Conservation (phyloP, 2,888 invertebrate genomes). For the Ypsolopha scabrella region DNA sequence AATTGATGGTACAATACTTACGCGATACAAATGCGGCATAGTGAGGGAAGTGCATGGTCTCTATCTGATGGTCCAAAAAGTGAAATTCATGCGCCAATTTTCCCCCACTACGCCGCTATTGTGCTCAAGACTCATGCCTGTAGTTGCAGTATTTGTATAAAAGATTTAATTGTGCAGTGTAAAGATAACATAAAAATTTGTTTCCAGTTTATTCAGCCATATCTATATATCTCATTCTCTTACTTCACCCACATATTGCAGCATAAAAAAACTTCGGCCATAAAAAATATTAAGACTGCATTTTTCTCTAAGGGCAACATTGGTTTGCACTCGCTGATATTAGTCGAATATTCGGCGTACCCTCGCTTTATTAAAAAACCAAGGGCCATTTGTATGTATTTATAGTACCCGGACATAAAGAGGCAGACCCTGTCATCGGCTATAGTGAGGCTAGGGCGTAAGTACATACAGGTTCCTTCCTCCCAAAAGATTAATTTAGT, state of each 20-base stretch:
- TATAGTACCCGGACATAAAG: conserved; percentile 41
- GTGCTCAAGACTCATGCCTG: no score
- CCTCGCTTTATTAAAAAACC: conserved; percentile 66
- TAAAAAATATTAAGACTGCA: conserved; percentile 43
- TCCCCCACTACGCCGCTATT: no score
- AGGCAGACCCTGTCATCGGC: conserved; percentile 43
- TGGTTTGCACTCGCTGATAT: conserved; percentile 66
- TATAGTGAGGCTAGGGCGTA: no score
- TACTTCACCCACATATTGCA: conserved; percentile 26
- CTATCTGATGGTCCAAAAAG: no score
- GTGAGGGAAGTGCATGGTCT: no score
- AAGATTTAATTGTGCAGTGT: no score
- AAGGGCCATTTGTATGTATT: conserved; percentile 65
- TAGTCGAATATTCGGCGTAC: conserved; percentile 63
- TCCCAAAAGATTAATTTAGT: conserved; percentile 60
- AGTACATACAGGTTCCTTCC: conserved; percentile 13
- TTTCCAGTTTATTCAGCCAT: neutral
- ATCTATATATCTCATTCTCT: conserved; percentile 14
- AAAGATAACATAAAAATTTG: no score
- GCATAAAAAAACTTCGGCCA: conserved; percentile 13
- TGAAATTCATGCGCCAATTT: no score
- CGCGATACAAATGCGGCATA: no score
- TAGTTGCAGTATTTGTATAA: no score
- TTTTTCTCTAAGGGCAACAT: conserved; percentile 48
- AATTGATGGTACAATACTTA: no score